Evolutionary conservation across 1,140 invertebrate species (phyloP).

Genomic region (Drosophila auraria): DNA sequence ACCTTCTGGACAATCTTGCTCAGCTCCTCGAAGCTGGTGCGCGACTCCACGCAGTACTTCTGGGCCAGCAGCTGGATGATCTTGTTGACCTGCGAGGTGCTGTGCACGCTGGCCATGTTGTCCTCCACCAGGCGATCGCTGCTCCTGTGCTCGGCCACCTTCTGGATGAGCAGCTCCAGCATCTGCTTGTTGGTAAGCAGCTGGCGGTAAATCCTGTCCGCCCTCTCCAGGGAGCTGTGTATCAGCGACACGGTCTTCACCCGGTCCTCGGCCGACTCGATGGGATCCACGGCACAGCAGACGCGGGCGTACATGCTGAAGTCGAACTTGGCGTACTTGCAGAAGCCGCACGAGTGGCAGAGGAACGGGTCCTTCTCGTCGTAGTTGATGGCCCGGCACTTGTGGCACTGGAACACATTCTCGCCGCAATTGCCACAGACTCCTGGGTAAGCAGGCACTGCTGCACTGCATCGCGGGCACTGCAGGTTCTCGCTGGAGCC

Average conservation of each 20-base stretch:
- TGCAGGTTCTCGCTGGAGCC: conserved; percentile 95
- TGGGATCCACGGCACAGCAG: conserved; percentile 98
- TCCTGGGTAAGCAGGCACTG: conserved; percentile 98
- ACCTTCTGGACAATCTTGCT: conserved; percentile 98
- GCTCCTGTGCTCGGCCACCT: conserved; percentile 83
- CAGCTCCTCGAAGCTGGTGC: conserved; percentile 97
- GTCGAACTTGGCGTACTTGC: conserved; percentile 99
- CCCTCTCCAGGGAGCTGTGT: conserved; percentile 95
- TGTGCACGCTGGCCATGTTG: conserved; percentile 85
- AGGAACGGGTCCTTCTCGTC: conserved; percentile 99
- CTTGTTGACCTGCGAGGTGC: conserved; percentile 90
- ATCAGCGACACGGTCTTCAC: conserved; percentile 97
- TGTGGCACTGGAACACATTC: conserved; percentile 99
- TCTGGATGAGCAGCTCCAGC: conserved; percentile 88
- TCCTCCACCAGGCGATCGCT: conserved; percentile 85
- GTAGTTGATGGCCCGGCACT: conserved; percentile 99
- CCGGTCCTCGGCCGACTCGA: conserved; percentile 98
- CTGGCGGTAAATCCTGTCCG: conserved; percentile 96
- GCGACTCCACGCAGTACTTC: conserved; percentile 97
- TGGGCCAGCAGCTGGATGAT: conserved; percentile 95
- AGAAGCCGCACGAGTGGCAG: conserved; percentile 99
- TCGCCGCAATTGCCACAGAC: conserved; percentile 99
- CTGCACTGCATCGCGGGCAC: conserved; percentile 97
- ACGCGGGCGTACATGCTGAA: conserved; percentile 95
- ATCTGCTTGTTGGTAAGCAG: conserved; percentile 95